A percentile compares a stretch with the other conserved stretches of the same genome.
Conservation (phyloP, 2,888 invertebrate species). For the Galerucella nymphaeae region DNA sequence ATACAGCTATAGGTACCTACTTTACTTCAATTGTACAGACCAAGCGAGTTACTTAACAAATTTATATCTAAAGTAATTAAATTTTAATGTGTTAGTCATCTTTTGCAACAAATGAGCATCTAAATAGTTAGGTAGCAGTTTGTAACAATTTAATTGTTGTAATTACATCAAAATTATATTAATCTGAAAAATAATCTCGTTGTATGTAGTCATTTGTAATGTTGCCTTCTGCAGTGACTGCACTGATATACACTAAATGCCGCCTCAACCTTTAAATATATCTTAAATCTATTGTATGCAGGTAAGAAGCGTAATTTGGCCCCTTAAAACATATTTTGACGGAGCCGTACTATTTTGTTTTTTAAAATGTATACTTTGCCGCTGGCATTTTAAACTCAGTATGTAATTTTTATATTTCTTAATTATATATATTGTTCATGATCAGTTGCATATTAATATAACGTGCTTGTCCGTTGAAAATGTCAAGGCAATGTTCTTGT, state of each 20-base stretch:
- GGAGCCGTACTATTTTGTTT: conserved; percentile 25
- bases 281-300: conserved; percentile 36
- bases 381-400: conserved; percentile 20
- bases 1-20: too few species aligned
- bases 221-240: neutral
- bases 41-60: too few species aligned
- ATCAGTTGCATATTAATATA: conserved; percentile 31
- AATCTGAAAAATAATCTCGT: too few species aligned
- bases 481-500: conserved; percentile 32
- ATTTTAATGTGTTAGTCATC: neutral
- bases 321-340: conserved; percentile 31
- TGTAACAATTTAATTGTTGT: neutral
- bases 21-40: too few species aligned
- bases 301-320: conserved; percentile 32
- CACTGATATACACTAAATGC: neutral
- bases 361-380: conserved; percentile 26
- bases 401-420: conserved; percentile 32
- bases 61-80: conserved; percentile 7
- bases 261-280: neutral
- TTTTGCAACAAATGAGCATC: neutral
- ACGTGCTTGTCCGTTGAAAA: conserved; percentile 25
- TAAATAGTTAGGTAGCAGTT: neutral
- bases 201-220: neutral
- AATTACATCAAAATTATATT: conserved; percentile 5
- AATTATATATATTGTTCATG: conserved; percentile 34